Evolutionary conservation across 1,140 invertebrate species (phyloP).

Genomic region (Bombus waltoni): DNA sequence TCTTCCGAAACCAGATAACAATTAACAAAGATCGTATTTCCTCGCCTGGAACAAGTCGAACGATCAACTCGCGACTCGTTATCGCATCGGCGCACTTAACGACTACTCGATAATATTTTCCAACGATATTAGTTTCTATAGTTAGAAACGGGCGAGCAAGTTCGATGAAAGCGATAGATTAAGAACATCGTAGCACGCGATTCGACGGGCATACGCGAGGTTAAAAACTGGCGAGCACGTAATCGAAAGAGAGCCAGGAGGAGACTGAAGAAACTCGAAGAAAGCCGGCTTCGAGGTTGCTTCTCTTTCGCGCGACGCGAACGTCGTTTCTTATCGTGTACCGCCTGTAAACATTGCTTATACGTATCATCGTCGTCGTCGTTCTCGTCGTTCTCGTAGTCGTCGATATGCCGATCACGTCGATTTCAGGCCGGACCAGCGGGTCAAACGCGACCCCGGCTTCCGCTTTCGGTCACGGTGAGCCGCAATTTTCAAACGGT

Average conservation of each 20-base stretch:
- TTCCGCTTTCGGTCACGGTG: not conserved
- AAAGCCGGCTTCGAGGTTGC: not conserved
- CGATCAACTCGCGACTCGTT: not conserved
- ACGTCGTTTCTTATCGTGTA: conserved; percentile 25
- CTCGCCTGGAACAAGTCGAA: not conserved
- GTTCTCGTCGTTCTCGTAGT: not conserved
- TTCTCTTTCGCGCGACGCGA: conserved; percentile 16
- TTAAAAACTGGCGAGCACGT: not conserved
- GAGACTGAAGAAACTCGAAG: conserved; percentile 26
- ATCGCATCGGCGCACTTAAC: conserved; percentile 1
- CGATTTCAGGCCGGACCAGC: not conserved
- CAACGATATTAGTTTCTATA: not conserved
- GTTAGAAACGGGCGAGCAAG: not conserved
- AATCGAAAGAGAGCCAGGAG: conserved; percentile 28
- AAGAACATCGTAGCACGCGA: not conserved
- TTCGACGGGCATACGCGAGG: not conserved
- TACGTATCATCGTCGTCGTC: conserved; percentile 4
- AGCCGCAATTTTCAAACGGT: not conserved
- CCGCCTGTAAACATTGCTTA: conserved; percentile 38
- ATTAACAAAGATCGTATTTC: not conserved
- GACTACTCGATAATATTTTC: not conserved
- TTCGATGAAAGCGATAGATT: conserved; percentile 9
- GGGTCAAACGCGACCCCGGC: not conserved
- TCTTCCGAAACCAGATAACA: not conserved
- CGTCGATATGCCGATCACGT: not conserved